Evolutionary conservation across 1,140 invertebrate genomes (phyloP), one percentile per base, ranked within the genome.

Genomic region (Drosophila mojavensis): DNA sequence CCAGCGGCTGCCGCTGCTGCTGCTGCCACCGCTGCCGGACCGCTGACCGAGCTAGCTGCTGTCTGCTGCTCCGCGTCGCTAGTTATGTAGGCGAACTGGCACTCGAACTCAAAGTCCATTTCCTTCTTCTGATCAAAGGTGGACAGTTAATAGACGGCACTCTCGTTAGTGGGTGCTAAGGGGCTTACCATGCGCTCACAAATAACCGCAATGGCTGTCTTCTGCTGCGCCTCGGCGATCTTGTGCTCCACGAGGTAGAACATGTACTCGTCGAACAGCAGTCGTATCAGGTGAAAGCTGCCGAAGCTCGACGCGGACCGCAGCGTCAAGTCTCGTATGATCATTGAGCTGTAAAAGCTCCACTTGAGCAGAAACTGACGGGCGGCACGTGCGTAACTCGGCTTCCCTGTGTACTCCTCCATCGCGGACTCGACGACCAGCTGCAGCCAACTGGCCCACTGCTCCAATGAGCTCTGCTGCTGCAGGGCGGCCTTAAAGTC

Each of bases 191-290:
- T 90, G 17, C 89, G 78, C 68, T 92, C 91, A 20, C 91, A 91
- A 95, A 99, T 98, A 61, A 99, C 97, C 75, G 97, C 97, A 91
- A 99, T 99, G 48, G 98, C 97, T 61, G 98, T 98, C 81, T 97
- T 96, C 45, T 96, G 96, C 43, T 96, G 96, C 28, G 97, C 97
- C 89, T 96, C 94, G 20, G 99, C 98, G 26, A 99, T 98, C 93
- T 98, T 96, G 92, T 98, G 97, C 93, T 99, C 99, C 78, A 99
- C 97, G 75, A 99, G 94, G 93, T 99, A 99, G 94, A 99, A 99
- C 96, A 99, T 99, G 92, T 99, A 99, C 93, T 99, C 99, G 93
- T 99, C 98, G 93, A 98, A 99, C 20, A 99, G 94, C 75, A 99
- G 94, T 50, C 98, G 96, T 85, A 99, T 98, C 51, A 99, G 94